Evolutionary conservation across 1,140 invertebrate species (phyloP).

Genomic region (Euwallacea similis): DNA sequence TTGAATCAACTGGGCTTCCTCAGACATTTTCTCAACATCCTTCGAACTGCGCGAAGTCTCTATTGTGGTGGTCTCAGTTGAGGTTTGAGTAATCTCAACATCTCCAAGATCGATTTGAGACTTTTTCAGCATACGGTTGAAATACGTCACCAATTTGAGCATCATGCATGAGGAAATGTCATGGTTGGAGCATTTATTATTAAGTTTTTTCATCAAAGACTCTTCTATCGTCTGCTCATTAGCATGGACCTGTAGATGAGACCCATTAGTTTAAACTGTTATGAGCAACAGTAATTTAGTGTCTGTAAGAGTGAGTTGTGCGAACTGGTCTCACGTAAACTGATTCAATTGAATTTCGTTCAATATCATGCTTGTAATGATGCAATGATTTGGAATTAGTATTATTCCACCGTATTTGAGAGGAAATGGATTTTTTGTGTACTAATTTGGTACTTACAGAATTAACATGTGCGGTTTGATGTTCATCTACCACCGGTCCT

Average conservation of each 20-base stretch:
- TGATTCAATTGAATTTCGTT: background rate
- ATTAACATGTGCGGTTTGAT: slow-evolving; percentile 48
- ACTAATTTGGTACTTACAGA: slow-evolving; percentile 43
- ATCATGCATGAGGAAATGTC: slow-evolving; percentile 78
- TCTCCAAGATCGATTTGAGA: slow-evolving; percentile 74
- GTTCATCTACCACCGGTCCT: slow-evolving; percentile 51
- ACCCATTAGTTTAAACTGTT: background rate
- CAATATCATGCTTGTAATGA: background rate
- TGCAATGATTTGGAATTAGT: background rate
- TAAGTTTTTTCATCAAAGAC: slow-evolving; percentile 70
- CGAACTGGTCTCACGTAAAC: background rate
- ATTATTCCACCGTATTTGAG: background rate
- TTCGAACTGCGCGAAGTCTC: slow-evolving; percentile 49
- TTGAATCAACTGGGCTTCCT: slow-evolving; percentile 71
- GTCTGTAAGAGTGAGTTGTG: too few species aligned
- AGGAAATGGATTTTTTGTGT: background rate
- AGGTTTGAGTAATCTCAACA: slow-evolving; percentile 70
- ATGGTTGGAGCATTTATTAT: slow-evolving; percentile 71
- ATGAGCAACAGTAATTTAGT: background rate
- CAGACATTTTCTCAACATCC: slow-evolving; percentile 54
- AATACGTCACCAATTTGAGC: slow-evolving; percentile 76
- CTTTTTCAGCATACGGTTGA: slow-evolving; percentile 78
- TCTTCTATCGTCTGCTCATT: slow-evolving; percentile 61
- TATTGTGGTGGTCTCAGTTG: slow-evolving; percentile 40
- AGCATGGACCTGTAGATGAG: slow-evolving; percentile 46